Evolutionary conservation across 2,797 vertebrate species (phyloP), one percentile per base, ranked within the genome.

Genomic region (Antrozous pallidus): DNA sequence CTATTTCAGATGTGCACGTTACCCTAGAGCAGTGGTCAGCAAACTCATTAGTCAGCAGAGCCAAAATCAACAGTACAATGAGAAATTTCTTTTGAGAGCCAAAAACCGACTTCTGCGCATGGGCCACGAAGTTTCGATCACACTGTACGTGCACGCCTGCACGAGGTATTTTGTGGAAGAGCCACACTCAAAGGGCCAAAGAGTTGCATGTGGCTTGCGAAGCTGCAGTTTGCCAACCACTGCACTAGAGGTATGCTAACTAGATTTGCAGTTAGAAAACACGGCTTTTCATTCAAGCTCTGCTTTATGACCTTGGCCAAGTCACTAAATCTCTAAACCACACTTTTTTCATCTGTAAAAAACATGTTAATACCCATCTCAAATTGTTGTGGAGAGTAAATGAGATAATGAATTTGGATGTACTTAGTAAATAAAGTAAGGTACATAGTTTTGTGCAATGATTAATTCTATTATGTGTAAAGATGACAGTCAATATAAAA

Each of bases 401-500:
- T 95, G 38, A 91, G 56, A 74, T 71, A 45, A 67, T 91, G 69
- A 85, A 88, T 92, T 92, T 94, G 33, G 13, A 81, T 88, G 56
- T 69, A 16, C 70, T 93, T 95, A 81, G 40, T 88, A 95, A 88
- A 78, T 92, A 33, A 90, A 91, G 65, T 73, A 91, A 40, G 45
- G 54, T 82, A 65, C 42, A 17, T 92, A 88, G 63, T 93, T 90
- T 78, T 96, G 74, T 92, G 6, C 65, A 82, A 0, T 85, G 40
- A 86, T 92, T 91, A 90, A 88, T 81, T 91, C 77, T 92, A 33
- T 80, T 94, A 71, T 47, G 9, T 88, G 28, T 88, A 70, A 94
- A 80, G 42, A 74, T 94, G 94, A 63, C 0, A 90, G n/a, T 92
- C 88, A 88, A 31, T 94, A 67, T 90, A 95, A 93, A 95, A 92